phyloP scores from a whole-genome alignment of 2,888 invertebrate species.

The Cerceris rybyensis region DNA sequence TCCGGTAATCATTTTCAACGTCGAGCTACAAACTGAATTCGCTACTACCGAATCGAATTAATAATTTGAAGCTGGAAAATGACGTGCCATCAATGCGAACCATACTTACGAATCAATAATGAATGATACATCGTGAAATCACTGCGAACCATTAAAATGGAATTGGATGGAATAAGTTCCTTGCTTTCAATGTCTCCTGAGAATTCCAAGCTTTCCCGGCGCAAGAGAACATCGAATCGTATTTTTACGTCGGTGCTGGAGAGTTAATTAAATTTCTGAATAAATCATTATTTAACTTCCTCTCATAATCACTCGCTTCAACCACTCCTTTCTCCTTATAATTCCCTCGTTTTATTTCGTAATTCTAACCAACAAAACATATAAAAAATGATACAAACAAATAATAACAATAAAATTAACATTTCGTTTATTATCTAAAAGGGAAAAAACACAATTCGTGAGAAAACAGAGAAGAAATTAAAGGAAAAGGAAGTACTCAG shows the following conservation, averaged over 20 bases:
- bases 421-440: too few relatives aligned
- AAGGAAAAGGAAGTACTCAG: too few relatives aligned
- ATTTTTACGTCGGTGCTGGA: slow-evolving; percentile 1
- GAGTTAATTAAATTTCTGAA: slow-evolving; percentile 22
- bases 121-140: slow-evolving; percentile 18
- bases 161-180: slow-evolving; percentile 14
- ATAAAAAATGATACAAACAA: background rate
- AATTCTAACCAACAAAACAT: background rate
- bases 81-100: slow-evolving; percentile 3
- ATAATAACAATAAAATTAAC: too few relatives aligned
- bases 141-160: slow-evolving; percentile 11
- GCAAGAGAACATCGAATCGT: background rate
- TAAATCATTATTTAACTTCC: slow-evolving; percentile 6
- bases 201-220: background rate
- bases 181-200: slow-evolving; percentile 12
- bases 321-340: background rate
- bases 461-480: background rate
- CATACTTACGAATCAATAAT: slow-evolving; percentile 13
- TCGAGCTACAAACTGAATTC: background rate
- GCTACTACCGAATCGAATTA: slow-evolving; percentile 20
- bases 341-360: background rate
- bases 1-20: background rate
- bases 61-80: slow-evolving; percentile 28
- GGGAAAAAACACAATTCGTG: background rate
- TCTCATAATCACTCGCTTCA: background rate